Evolutionary conservation across 2,113 vertebrate genomes (phyloP).

Genomic region (Solenodon paradoxus): DNA sequence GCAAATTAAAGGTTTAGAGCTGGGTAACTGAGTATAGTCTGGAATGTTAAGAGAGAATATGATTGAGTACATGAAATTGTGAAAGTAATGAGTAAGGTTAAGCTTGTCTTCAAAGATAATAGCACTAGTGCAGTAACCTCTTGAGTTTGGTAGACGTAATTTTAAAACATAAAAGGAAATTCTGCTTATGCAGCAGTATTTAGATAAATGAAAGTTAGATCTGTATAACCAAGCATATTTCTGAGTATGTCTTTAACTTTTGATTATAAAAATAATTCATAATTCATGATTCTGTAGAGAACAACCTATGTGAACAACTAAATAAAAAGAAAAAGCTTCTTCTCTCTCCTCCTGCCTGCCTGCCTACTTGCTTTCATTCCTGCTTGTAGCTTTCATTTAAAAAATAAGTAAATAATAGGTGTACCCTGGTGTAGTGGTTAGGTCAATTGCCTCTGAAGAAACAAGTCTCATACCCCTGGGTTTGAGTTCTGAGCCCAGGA

Average conservation of each 20-base stretch:
- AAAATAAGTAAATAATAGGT: no score
- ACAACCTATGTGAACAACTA: no score
- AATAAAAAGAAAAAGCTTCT: no score
- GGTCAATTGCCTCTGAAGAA: no score
- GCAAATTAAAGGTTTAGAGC: not conserved
- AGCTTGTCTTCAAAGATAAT: not conserved
- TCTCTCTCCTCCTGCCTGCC: no score
- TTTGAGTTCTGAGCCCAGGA: no score
- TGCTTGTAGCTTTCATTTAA: no score
- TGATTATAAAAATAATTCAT: constrained; percentile 9
- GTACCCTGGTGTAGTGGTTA: no score
- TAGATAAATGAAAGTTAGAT: not conserved
- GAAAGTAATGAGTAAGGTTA: not conserved
- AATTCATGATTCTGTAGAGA: no score
- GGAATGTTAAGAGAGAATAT: not conserved
- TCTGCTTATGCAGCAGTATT: not conserved
- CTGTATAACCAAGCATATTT: not conserved
- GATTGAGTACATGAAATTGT: not conserved
- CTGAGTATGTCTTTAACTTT: not conserved
- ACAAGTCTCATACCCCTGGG: no score
- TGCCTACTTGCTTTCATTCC: no score
- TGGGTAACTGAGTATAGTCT: not conserved
- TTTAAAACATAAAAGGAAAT: constrained; percentile 29
- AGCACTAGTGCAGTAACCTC: not conserved
- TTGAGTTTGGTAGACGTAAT: not conserved